phyloP scores from a whole-genome alignment of 2,888 invertebrate genomes.

The Masnerella sp. region DNA sequence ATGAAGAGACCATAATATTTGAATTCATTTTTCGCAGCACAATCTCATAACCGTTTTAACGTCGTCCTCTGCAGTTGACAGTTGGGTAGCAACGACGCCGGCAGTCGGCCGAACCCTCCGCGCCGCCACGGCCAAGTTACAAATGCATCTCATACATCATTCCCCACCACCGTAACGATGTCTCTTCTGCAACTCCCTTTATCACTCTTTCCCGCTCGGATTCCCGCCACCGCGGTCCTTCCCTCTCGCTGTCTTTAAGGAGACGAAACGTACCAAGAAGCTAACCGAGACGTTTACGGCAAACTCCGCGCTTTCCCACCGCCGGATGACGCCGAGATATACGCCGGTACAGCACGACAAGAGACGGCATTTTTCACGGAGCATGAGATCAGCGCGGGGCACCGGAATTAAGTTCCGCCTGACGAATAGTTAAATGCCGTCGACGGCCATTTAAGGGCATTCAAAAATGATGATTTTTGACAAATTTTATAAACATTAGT shows the following conservation, averaged over 20 bases:
- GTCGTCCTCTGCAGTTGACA: constrained; percentile 61
- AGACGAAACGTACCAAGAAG: constrained; percentile 37
- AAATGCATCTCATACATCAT: constrained; percentile 71
- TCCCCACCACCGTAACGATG: constrained; percentile 39
- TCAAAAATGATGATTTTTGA: neutral
- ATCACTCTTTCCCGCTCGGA: constrained; percentile 32
- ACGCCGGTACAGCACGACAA: constrained; percentile 28
- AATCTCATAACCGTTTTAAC: constrained; percentile 66
- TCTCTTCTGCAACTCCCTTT: constrained; percentile 48
- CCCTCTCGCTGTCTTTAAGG: constrained; percentile 36
- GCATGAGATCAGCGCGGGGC: too few species aligned
- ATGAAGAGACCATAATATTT: constrained; percentile 58
- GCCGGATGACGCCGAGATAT: constrained; percentile 51
- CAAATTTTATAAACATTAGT: too few species aligned
- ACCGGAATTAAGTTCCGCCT: constrained; percentile 8
- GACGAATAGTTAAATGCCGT: too few species aligned
- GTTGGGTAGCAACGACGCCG: constrained; percentile 57
- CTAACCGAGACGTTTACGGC: constrained; percentile 43
- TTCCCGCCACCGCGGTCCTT: constrained; percentile 3
- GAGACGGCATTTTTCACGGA: constrained; percentile 20
- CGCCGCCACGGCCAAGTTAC: constrained; percentile 62
- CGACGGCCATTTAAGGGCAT: too few species aligned
- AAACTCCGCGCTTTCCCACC: constrained; percentile 47
- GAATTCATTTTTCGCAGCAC: constrained; percentile 63
- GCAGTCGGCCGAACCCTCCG: constrained; percentile 43